phyloP scores from a whole-genome alignment of 64 coral and sea anemone genomes.

The Acropora tenuis region DNA sequence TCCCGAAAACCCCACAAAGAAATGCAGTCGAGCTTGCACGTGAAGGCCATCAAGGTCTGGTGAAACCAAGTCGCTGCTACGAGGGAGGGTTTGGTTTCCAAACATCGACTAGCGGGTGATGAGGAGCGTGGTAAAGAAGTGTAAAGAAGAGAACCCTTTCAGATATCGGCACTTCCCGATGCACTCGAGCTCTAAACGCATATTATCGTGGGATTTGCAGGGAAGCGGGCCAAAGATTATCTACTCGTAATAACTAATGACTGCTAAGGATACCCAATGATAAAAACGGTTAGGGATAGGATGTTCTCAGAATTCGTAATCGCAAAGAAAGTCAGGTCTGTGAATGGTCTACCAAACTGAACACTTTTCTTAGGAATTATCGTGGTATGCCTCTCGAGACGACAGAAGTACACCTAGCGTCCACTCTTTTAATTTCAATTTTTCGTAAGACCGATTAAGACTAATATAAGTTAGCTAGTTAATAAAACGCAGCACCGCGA shows the following conservation, averaged over 20 bases:
- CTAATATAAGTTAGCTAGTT: neutral
- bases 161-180: neutral
- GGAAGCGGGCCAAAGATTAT: constrained; percentile 1
- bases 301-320: too few relatives aligned
- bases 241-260: constrained; percentile 34
- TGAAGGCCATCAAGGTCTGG: constrained; percentile 35
- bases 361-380: constrained; percentile 36
- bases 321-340: too few relatives aligned
- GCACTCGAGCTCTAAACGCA: neutral
- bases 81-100: constrained; percentile 57
- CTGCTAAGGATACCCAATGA: constrained; percentile 5
- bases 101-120: constrained; percentile 4
- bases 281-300: neutral
- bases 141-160: constrained; percentile 34
- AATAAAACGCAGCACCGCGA: neutral
- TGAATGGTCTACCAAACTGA: neutral
- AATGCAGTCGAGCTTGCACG: constrained; percentile 32
- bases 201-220: neutral
- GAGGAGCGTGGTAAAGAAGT: constrained; percentile 28
- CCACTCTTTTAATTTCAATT: constrained; percentile 1
- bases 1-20: constrained; percentile 10
- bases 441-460: constrained; percentile 18
- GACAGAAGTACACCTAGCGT: neutral
- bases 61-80: constrained; percentile 14
- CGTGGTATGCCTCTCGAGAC: constrained; percentile 30